Percentiles rank a stretch among this genome's conserved stretches.
Conservation (phyloP, 2,888 invertebrate genomes). For the Pogonocherus hispidulus region DNA sequence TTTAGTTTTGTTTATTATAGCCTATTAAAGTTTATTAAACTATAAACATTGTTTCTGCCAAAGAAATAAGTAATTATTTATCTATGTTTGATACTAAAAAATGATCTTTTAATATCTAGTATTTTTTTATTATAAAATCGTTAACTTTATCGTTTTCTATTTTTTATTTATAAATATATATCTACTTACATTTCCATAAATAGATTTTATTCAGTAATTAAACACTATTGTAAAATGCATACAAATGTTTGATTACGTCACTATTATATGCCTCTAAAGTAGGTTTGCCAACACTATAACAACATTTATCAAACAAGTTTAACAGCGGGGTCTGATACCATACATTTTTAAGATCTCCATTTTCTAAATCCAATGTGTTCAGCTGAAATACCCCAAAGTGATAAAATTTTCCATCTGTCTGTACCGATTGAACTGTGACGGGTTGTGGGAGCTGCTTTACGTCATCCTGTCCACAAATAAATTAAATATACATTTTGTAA, state of each 20-base stretch:
- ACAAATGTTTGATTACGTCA: constrained; percentile 81
- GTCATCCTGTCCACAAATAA: constrained; percentile 68
- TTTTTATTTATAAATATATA: too few species aligned
- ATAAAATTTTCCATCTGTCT: constrained; percentile 82
- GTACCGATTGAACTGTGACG: constrained; percentile 85
- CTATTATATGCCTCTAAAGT: constrained; percentile 82
- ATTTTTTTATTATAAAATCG: too few species aligned
- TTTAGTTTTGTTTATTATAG: too few species aligned
- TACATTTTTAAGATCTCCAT: constrained; percentile 78
- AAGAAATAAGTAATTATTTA: too few species aligned
- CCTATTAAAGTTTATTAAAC: too few species aligned
- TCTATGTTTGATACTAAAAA: too few species aligned
- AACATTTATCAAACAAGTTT: constrained; percentile 76
- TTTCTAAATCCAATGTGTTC: constrained; percentile 80
- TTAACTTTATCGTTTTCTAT: too few species aligned
- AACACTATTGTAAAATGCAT: constrained; percentile 84
- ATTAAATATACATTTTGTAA: constrained; percentile 22
- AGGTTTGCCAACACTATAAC: constrained; percentile 77
- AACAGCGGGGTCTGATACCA: constrained; percentile 81
- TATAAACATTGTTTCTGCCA: too few species aligned
- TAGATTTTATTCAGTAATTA: constrained; percentile 52
- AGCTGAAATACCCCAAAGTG: constrained; percentile 89
- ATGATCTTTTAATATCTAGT: too few species aligned
- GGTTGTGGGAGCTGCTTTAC: constrained; percentile 81
- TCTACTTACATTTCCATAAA: too few species aligned